These are phyloP conservation scores for Mionectes olivaceus DNA, from an alignment of 2,797 vertebrate genomes.

Conservation along the genomic window DNA sequence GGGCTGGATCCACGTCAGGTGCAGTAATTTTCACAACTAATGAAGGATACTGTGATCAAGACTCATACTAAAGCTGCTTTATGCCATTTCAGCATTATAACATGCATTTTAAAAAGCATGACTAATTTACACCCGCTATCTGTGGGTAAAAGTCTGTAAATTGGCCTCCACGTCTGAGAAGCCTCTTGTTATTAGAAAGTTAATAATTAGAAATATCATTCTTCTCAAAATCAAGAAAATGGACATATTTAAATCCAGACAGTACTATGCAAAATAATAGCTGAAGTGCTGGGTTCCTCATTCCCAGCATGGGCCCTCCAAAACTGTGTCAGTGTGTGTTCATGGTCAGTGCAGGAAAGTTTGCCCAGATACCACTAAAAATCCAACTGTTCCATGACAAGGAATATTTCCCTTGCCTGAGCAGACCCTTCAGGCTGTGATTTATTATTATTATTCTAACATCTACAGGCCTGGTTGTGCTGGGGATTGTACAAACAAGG, in stretches of 20 bases:
- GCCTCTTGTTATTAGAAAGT: background rate
- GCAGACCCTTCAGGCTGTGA: background rate
- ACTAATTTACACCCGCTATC: rapidly evolving
- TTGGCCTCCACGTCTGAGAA: background rate
- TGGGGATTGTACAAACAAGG: background rate
- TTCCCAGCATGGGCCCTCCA: background rate
- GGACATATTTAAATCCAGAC: background rate
- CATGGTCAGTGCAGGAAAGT: background rate
- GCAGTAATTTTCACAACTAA: background rate
- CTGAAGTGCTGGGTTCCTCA: rapidly evolving
- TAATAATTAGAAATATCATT: background rate
- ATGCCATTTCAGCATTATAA: background rate
- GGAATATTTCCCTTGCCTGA: background rate
- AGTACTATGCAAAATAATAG: background rate
- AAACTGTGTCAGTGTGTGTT: background rate
- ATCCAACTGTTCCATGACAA: background rate
- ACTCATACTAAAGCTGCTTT: background rate
- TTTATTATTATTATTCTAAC: background rate
- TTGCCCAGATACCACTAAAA: background rate
- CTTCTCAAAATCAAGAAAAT: background rate
- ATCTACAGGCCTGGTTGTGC: background rate
- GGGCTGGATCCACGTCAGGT: background rate
- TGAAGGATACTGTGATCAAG: background rate
- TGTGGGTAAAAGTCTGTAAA: background rate
- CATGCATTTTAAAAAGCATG: background rate